Conservation (phyloP, 2,113 vertebrate species). For the Progne subis region DNA sequence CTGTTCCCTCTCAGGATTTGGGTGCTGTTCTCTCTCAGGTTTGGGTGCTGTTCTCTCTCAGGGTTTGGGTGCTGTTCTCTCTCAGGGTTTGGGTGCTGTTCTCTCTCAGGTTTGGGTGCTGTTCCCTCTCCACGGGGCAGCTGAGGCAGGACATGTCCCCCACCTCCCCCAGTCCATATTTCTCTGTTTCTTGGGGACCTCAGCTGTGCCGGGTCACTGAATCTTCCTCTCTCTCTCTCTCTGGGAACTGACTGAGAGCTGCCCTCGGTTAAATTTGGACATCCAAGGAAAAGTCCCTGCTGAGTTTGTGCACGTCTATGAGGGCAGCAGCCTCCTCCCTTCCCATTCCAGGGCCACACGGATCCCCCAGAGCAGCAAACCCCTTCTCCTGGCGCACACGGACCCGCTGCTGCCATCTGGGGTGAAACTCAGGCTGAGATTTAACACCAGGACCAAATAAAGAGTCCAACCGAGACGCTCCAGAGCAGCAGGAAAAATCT, state of each 20-base stretch:
- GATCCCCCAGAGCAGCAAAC: background rate
- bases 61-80: too few species aligned
- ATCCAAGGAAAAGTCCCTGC: background rate
- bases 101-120: background rate
- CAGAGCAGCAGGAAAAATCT: background rate
- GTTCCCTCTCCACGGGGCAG: accelerated
- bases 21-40: too few species aligned
- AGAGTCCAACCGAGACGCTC: background rate
- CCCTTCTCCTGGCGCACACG: background rate
- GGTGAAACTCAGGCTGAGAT: background rate
- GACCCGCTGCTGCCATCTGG: background rate
- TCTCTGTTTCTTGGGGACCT: background rate
- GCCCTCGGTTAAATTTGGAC: background rate
- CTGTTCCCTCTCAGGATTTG: too few species aligned
- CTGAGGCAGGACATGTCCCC: background rate
- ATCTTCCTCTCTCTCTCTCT: accelerated
- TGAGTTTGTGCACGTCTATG: accelerated
- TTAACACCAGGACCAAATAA: background rate
- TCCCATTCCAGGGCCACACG: accelerated
- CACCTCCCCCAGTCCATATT: too few species aligned
- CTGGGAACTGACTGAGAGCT: background rate
- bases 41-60: too few species aligned
- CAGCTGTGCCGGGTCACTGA: accelerated
- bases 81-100: too few species aligned
- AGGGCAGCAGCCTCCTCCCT: background rate